Evolutionary conservation across 2,797 vertebrate species (phyloP).

Genomic region (Sebastolobus altivelis): DNA sequence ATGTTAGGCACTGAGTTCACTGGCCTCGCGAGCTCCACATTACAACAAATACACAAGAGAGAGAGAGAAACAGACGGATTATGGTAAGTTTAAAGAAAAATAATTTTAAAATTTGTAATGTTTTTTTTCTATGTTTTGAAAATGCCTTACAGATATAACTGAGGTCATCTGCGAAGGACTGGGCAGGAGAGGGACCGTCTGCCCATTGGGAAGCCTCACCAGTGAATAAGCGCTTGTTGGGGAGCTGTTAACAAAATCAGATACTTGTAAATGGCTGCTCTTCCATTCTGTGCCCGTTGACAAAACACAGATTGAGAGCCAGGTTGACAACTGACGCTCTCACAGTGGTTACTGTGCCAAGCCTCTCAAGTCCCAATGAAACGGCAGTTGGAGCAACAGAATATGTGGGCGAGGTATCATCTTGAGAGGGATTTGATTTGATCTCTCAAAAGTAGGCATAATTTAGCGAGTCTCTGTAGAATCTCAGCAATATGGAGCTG

Average conservation of each 20-base stretch:
- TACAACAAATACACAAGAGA: slow-evolving; percentile 35
- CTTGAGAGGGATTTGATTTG: neutral
- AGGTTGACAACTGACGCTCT: neutral
- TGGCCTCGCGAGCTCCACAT: slow-evolving; percentile 90
- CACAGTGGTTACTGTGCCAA: neutral
- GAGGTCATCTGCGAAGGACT: slow-evolving; percentile 95
- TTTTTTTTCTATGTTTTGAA: neutral
- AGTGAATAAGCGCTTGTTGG: slow-evolving; percentile 91
- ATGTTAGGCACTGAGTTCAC: slow-evolving; percentile 93
- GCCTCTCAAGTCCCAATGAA: neutral
- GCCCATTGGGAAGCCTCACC: slow-evolving; percentile 96
- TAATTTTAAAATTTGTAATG: neutral
- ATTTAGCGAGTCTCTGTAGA: neutral
- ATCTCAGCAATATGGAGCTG: neutral
- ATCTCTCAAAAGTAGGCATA: neutral
- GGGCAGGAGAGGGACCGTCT: slow-evolving; percentile 92
- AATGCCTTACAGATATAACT: slow-evolving; percentile 93
- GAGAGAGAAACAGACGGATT: neutral
- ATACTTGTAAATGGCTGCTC: slow-evolving; percentile 22
- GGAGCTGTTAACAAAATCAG: slow-evolving; percentile 84
- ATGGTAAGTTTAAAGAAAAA: slow-evolving; percentile 1
- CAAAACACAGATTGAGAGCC: neutral
- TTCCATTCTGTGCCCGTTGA: neutral
- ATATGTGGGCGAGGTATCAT: neutral
- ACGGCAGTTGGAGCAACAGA: neutral